Evolutionary conservation across 1,140 invertebrate species (phyloP).

Genomic region (Phortica variegata): DNA sequence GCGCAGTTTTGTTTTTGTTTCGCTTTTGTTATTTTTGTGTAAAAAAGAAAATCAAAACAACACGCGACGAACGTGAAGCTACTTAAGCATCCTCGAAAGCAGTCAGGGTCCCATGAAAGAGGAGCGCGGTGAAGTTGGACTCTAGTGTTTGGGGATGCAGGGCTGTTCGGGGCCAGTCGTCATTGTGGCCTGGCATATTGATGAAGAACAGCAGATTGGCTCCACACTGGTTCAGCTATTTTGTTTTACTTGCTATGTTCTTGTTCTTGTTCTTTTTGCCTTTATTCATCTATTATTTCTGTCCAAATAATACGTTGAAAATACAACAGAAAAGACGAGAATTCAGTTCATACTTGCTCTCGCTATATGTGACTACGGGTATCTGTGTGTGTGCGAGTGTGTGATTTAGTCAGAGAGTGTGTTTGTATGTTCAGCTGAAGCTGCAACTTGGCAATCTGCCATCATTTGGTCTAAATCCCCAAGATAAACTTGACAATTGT

Average conservation of each 20-base stretch:
- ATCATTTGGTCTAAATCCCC: constrained; percentile 47
- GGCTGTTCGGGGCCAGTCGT: constrained; percentile 3
- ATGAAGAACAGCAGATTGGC: constrained; percentile 51
- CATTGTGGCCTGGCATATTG: constrained; percentile 46
- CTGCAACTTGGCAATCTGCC: constrained; percentile 51
- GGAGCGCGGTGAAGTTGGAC: too few species aligned
- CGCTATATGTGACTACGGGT: too few species aligned
- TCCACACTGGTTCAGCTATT: constrained; percentile 35
- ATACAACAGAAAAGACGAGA: too few species aligned
- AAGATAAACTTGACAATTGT: constrained; percentile 44
- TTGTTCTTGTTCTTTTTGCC: too few species aligned
- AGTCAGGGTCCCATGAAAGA: too few species aligned
- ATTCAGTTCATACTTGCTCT: too few species aligned
- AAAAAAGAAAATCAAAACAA: constrained; percentile 12
- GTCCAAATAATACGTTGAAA: too few species aligned
- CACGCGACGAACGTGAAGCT: constrained; percentile 33
- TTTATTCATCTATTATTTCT: too few species aligned
- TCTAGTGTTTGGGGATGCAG: too few species aligned
- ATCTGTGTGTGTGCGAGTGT: too few species aligned
- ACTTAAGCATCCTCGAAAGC: constrained; percentile 42
- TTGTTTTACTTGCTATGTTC: too few species aligned
- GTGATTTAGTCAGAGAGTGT: too few species aligned
- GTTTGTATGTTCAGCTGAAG: constrained; percentile 19
- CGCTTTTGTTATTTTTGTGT: constrained; percentile 7
- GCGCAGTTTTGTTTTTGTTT: constrained; percentile 35